A percentile compares a stretch with the other conserved stretches of the same genome.
Evolutionary conservation across 2,113 vertebrate genomes (phyloP).

Genomic region (Strix uralensis): DNA sequence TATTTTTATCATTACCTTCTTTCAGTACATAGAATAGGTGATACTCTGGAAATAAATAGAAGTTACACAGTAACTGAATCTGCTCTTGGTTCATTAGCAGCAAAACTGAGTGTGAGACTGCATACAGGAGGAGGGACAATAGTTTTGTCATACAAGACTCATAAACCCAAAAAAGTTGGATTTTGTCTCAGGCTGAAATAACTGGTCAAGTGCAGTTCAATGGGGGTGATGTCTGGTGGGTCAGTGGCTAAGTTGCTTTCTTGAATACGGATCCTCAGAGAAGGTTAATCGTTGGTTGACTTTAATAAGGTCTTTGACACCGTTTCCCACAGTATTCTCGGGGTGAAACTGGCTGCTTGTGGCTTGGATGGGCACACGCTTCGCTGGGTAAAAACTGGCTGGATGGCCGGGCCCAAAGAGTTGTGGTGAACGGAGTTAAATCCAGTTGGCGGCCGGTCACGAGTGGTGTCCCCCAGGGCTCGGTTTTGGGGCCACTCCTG

Average conservation of each 20-base stretch:
- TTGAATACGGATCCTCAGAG: not conserved
- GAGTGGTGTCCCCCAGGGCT: too few species aligned
- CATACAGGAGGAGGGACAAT: not conserved
- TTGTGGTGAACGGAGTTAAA: too few species aligned
- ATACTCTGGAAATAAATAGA: not conserved
- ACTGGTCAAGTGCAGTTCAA: fast-evolving
- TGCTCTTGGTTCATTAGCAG: not conserved
- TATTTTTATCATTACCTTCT: not conserved
- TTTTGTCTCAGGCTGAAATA: not conserved
- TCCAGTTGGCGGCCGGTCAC: too few species aligned
- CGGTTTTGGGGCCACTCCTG: too few species aligned
- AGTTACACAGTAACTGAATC: not conserved
- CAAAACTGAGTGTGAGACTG: not conserved
- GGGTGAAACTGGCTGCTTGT: too few species aligned
- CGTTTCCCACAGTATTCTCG: too few species aligned
- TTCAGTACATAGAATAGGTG: not conserved
- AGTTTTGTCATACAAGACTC: not conserved
- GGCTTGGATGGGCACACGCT: too few species aligned
- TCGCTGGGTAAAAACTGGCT: too few species aligned
- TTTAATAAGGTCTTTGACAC: too few species aligned
- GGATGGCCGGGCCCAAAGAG: too few species aligned
- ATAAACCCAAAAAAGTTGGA: not conserved
- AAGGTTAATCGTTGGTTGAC: not conserved
- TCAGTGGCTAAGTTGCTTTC: not conserved
- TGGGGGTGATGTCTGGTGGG: not conserved